Evolutionary conservation across 2,888 invertebrate genomes (phyloP).

Genomic region (Litoditis marina): DNA sequence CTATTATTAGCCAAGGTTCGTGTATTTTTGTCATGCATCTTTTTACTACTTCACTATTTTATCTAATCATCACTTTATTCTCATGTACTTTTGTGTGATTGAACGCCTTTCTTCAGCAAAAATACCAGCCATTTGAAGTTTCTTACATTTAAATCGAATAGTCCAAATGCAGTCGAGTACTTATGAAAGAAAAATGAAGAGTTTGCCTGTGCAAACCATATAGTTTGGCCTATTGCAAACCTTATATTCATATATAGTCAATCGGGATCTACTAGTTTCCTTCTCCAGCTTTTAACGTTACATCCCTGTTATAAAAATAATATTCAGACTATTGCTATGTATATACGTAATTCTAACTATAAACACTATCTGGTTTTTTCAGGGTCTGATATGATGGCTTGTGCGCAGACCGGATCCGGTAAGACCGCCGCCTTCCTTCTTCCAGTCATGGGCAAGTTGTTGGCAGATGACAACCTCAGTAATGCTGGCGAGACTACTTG

Average conservation of each 20-base stretch:
- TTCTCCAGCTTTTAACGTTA: background rate
- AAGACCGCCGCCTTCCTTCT: conserved; percentile 71
- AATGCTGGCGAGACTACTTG: conserved; percentile 26
- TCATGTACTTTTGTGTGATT: too few relatives aligned
- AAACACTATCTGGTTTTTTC: conserved; percentile 33
- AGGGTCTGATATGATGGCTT: conserved; percentile 88
- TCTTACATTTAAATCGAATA: too few relatives aligned
- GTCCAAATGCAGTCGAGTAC: too few relatives aligned
- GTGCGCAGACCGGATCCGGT: conserved; percentile 96
- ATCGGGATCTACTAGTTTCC: too few relatives aligned
- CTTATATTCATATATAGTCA: too few relatives aligned
- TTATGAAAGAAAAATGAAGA: too few relatives aligned
- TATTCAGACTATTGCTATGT: background rate
- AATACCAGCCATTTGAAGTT: too few relatives aligned
- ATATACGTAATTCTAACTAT: background rate
- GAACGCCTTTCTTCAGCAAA: too few relatives aligned
- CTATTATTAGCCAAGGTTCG: conserved; percentile 71
- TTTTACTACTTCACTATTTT: background rate
- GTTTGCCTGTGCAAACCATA: too few relatives aligned
- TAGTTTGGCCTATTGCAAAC: too few relatives aligned
- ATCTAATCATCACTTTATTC: too few relatives aligned
- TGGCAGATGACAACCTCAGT: conserved; percentile 27
- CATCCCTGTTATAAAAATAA: background rate
- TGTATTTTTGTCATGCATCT: background rate
- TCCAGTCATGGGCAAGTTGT: conserved; percentile 56